These are phyloP conservation scores for Eulemur macaco DNA, from an alignment of 2,113 vertebrate genomes.

Conservation along the genomic window DNA sequence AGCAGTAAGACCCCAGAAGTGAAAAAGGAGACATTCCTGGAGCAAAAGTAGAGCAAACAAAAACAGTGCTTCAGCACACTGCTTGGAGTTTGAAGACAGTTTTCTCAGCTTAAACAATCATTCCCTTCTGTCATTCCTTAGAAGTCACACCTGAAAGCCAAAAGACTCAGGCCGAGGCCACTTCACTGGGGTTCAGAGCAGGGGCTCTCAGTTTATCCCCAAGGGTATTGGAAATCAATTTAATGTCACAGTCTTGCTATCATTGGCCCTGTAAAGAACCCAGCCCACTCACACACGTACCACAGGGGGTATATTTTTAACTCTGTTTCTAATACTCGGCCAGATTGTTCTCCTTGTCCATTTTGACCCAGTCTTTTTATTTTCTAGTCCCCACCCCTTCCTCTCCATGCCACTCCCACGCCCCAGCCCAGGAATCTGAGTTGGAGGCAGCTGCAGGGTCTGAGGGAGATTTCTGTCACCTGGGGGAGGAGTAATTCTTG, in stretches of 20 bases:
- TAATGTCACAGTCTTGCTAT: background rate
- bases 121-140: background rate
- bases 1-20: background rate
- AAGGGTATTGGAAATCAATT: conserved; percentile 10
- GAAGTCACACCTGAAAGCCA: conserved; percentile 39
- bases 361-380: background rate
- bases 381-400: background rate
- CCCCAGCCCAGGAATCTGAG: background rate
- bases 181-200: background rate
- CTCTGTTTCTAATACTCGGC: background rate
- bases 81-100: background rate
- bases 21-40: conserved; percentile 18
- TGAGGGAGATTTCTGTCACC: background rate
- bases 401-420: background rate
- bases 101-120: background rate
- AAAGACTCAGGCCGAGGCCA: background rate
- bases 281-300: background rate
- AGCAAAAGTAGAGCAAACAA: background rate
- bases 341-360: background rate
- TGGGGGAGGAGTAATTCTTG: background rate
- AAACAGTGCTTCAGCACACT: background rate
- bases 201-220: background rate
- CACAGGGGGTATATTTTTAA: background rate
- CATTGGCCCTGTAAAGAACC: background rate
- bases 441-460: background rate